A percentile compares a stretch with the other conserved stretches of the same genome.
phyloP scores from a whole-genome alignment of 2,113 vertebrate genomes.

The Trachemys scripta region DNA sequence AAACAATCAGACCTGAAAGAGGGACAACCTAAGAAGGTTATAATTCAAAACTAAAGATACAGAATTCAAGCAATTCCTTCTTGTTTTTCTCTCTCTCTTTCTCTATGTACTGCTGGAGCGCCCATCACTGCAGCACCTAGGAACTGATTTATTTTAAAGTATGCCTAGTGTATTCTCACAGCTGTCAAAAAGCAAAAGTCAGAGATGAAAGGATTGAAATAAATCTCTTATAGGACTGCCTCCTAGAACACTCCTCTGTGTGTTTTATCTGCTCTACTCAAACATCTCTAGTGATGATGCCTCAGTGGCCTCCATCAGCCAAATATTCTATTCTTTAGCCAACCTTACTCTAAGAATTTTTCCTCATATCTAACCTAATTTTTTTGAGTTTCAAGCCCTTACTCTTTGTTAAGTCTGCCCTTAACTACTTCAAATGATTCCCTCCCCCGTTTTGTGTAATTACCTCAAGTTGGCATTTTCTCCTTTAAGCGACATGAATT shows the following conservation, averaged over 20 bases:
- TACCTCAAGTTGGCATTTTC: neutral
- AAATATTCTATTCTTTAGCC: neutral
- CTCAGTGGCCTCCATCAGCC: neutral
- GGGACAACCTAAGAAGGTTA: neutral
- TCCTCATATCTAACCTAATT: neutral
- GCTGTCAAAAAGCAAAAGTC: neutral
- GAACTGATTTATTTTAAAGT: neutral
- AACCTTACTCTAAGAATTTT: neutral
- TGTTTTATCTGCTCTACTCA: neutral
- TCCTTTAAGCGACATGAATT: neutral
- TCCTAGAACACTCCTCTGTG: no score
- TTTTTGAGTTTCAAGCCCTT: neutral
- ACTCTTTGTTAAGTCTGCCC: neutral
- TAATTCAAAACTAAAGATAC: neutral
- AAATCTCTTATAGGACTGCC: neutral
- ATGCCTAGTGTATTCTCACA: neutral
- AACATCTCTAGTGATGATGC: neutral
- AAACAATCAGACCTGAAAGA: neutral
- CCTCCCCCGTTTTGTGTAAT: neutral
- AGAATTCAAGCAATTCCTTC: neutral
- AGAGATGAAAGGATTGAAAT: neutral
- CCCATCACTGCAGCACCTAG: neutral
- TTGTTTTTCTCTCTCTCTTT: no score
- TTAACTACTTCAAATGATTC: neutral
- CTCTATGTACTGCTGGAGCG: neutral